Base-by-base conservation (phyloP, 2,113 vertebrate genomes). In the Cercopithecus mona region DNA sequence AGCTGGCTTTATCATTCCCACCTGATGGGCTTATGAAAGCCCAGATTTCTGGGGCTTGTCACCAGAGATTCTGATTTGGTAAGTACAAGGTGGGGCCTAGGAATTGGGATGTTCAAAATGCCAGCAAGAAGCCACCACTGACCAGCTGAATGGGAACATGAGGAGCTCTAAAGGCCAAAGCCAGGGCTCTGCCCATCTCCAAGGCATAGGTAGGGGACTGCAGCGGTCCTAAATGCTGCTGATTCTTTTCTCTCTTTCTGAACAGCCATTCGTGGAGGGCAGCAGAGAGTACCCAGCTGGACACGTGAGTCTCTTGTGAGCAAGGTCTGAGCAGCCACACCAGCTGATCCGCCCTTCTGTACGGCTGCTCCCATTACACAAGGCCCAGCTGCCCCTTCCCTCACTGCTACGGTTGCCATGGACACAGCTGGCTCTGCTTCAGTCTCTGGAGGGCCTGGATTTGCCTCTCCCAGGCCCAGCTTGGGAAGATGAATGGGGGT, bases 231-330 rank as follows among this genome's bases (percentile, higher is more conserved):
- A 48, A 83, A 57, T 40, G 35, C 81, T 3, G 2, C 5, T 6
- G 32, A 32, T 55, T 25, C 6, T 64, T 48, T 50, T 64, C n/a
- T 89, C n/a, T 94, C 45, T 93, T 82, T 48, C 78, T 75, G 10
- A 3, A 96, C 93, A 98, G 98, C 98, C 98, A 1, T 98, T 98
- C 84, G 38, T 30, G 23, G 97, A 98, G 25, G 94, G 95, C 2
- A 32, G 95, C 92, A 97, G 78, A 73, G 97, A 97, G 45, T 98
- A 98, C 23, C 98, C 98, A 0, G 14, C 43, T 22, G 98, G 98
- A 78, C 91, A 98, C 5, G 98, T 98, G 94, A 98, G 98, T 98
- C 61, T 43, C 32, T 57, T 2, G 40, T 45, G 72, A 68, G 5
- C 68, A 23, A 16, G 50, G 4, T 0, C 23, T 38, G 23, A 57